Evolutionary conservation across 1,140 invertebrate species (phyloP).

Genomic region (Rhynchophorus ferrugineus): DNA sequence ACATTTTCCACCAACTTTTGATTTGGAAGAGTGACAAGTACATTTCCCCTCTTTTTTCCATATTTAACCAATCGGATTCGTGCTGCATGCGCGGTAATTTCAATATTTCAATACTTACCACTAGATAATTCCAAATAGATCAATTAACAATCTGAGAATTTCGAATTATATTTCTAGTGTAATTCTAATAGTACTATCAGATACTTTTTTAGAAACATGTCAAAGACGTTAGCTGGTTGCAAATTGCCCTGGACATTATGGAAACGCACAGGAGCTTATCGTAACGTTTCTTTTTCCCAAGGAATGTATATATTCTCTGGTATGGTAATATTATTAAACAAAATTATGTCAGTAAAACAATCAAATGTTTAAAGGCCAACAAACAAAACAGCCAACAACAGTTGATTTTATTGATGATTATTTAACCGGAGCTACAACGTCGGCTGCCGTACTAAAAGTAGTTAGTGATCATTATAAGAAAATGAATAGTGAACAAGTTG

Average conservation of each 20-base stretch:
- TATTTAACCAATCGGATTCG: neutral
- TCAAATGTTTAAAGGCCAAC: too few species aligned
- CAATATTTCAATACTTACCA: neutral
- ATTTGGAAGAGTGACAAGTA: neutral
- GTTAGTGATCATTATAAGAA: conserved; percentile 19
- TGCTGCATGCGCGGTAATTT: neutral
- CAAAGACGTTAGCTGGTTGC: neutral
- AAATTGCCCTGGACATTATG: conserved; percentile 6
- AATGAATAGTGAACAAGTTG: conserved; percentile 26
- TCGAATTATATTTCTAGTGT: neutral
- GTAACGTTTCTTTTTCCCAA: neutral
- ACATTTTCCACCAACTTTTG: conserved; percentile 1
- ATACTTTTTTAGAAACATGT: conserved; percentile 1
- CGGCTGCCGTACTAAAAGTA: conserved; percentile 7
- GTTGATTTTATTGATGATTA: neutral
- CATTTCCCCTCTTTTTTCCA: neutral
- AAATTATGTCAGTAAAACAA: too few species aligned
- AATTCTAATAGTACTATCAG: neutral
- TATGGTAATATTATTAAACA: too few species aligned
- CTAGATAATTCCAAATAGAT: neutral
- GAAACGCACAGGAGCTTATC: neutral
- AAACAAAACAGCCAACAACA: too few species aligned
- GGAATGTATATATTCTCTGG: neutral
- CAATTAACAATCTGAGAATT: neutral
- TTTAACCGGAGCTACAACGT: conserved; percentile 1